Percentiles rank a stretch among this genome's conserved stretches.
phyloP scores from a whole-genome alignment of 2,113 vertebrate species.

The Benitochromis conjunctus region DNA sequence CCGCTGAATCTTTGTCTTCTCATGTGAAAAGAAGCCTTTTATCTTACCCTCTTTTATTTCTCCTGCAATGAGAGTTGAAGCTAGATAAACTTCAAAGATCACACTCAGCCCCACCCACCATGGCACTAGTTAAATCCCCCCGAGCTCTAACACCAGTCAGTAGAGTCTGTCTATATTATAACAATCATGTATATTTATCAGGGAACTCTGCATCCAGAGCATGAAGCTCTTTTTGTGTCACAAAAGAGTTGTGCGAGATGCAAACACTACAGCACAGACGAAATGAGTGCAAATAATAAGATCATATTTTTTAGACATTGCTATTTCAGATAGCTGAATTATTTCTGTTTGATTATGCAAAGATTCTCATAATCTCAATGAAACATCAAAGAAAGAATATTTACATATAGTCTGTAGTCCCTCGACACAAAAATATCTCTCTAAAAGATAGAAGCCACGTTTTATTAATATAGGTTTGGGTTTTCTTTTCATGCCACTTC shows the following conservation, averaged over 20 bases:
- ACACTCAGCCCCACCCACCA: not conserved
- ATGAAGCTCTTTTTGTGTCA: not conserved
- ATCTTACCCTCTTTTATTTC: not conserved
- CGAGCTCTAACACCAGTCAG: not conserved
- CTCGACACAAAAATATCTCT: not conserved
- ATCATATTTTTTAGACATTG: not conserved
- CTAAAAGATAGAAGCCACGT: not conserved
- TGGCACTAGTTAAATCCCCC: not conserved
- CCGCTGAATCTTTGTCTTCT: not conserved
- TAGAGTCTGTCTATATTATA: not conserved
- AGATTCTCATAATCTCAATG: not conserved
- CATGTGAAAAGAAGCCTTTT: constrained; percentile 10
- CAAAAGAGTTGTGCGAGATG: not conserved
- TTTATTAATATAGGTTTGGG: not conserved
- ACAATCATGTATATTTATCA: not conserved
- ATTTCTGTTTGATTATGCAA: not conserved
- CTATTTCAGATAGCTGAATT: not conserved
- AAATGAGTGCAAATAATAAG: not conserved
- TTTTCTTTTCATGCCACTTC: not conserved
- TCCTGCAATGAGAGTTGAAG: not conserved
- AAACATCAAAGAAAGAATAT: not conserved
- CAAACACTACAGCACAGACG: not conserved
- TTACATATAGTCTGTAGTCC: not conserved
- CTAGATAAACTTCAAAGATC: constrained; percentile 18
- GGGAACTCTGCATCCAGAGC: not conserved